phyloP scores from a whole-genome alignment of 2,113 vertebrate genomes.

The Callospermophilus lateralis region DNA sequence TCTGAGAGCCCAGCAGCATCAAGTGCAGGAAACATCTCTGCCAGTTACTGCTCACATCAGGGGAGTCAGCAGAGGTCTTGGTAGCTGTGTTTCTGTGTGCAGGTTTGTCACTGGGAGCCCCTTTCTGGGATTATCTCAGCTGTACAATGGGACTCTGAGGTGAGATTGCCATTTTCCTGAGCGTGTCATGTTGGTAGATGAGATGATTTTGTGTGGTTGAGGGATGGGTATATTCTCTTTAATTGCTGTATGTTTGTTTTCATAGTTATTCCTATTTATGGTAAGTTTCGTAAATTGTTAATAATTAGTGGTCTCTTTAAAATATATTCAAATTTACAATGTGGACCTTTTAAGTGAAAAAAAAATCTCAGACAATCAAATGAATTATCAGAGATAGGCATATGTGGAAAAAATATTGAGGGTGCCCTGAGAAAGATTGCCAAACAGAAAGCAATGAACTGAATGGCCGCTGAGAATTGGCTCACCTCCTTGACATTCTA shows the following conservation, averaged over 20 bases:
- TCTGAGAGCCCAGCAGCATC: background rate
- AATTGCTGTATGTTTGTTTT: background rate
- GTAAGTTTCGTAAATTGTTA: background rate
- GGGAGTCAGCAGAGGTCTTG: background rate
- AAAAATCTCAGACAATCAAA: background rate
- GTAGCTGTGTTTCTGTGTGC: accelerated
- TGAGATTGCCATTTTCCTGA: background rate
- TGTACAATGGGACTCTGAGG: background rate
- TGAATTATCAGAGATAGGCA: background rate
- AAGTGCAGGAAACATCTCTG: background rate
- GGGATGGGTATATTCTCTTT: background rate
- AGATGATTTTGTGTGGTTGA: background rate
- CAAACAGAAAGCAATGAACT: background rate
- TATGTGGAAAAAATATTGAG: background rate
- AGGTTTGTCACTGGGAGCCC: no score
- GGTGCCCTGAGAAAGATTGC: background rate
- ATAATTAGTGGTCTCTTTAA: background rate
- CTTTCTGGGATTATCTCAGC: background rate
- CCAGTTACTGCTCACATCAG: background rate
- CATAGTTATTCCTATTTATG: background rate
- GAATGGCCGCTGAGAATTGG: background rate
- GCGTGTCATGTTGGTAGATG: background rate
- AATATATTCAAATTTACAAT: background rate
- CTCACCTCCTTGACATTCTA: background rate
- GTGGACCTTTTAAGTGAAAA: background rate